These are phyloP conservation scores for Muricea muricata DNA, from an alignment of 92 coral and sea anemone genomes.

Conservation along the genomic window DNA sequence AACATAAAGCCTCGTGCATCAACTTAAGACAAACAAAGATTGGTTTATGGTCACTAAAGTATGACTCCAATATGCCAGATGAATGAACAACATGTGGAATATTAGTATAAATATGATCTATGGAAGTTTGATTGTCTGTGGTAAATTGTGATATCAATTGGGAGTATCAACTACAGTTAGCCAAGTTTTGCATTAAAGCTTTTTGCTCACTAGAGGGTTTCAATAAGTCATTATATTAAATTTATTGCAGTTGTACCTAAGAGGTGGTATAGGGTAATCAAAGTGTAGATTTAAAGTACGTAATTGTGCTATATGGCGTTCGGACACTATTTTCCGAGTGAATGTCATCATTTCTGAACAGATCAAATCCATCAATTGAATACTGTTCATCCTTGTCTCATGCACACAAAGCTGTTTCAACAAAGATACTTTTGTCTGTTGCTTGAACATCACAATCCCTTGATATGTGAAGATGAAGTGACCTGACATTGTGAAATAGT, in stretches of 20 bases:
- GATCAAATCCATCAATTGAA: constrained; percentile 25
- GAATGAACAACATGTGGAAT: constrained; percentile 58
- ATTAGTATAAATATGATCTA: constrained; percentile 73
- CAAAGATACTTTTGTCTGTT: constrained; percentile 75
- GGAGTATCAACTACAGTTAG: constrained; percentile 63
- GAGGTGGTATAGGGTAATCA: constrained; percentile 44
- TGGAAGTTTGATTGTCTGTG: constrained; percentile 63
- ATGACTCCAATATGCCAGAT: constrained; percentile 65
- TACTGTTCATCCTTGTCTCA: constrained; percentile 49
- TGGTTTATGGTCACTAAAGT: constrained; percentile 75
- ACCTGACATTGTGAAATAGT: constrained; percentile 75
- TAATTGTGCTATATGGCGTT: constrained; percentile 65
- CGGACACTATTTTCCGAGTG: constrained; percentile 44
- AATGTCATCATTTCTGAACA: constrained; percentile 67
- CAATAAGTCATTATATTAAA: constrained; percentile 62
- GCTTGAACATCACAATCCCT: constrained; percentile 66
- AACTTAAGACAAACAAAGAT: constrained; percentile 33
- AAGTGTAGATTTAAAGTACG: constrained; percentile 57
- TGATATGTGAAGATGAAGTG: constrained; percentile 65
- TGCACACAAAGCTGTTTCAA: constrained; percentile 63
- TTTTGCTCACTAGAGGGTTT: constrained; percentile 53
- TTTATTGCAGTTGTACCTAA: constrained; percentile 57
- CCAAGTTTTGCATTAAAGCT: constrained; percentile 49
- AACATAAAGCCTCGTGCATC: too few relatives aligned
- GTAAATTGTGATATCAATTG: constrained; percentile 71